Evolutionary conservation across 1,140 invertebrate species (phyloP).

Genomic region (Hylyphantes graminicola): DNA sequence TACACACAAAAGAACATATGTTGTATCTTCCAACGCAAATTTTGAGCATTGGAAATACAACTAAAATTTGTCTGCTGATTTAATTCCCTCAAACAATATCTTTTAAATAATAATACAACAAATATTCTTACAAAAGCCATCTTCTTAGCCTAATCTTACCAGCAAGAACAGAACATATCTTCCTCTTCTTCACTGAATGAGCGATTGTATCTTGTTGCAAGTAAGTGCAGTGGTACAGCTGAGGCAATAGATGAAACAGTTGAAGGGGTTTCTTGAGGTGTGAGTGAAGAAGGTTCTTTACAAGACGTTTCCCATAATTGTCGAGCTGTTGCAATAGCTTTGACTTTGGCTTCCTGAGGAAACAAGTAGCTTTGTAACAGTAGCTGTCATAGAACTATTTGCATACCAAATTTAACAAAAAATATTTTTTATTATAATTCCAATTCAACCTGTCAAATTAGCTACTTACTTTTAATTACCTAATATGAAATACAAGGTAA

Average conservation of each 20-base stretch:
- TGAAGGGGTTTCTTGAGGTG: conserved; percentile 31
- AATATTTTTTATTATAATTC: too few relatives aligned
- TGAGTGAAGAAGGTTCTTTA: conserved; percentile 41
- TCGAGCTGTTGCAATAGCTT: conserved; percentile 54
- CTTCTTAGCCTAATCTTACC: conserved; percentile 3
- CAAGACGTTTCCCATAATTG: conserved; percentile 45
- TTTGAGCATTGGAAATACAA: too few relatives aligned
- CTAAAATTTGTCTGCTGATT: neutral
- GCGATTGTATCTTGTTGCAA: conserved; percentile 42
- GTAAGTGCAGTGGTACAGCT: conserved; percentile 51
- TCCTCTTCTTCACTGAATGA: conserved; percentile 59
- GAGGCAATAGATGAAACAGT: conserved; percentile 49
- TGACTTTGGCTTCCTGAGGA: conserved; percentile 45
- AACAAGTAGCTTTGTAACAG: too few relatives aligned
- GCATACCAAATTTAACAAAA: too few relatives aligned
- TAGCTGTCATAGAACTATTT: too few relatives aligned
- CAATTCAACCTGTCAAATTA: too few relatives aligned
- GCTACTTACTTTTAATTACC: too few relatives aligned
- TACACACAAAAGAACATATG: too few relatives aligned
- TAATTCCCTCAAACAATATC: neutral
- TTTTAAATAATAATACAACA: neutral
- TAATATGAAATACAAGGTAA: too few relatives aligned
- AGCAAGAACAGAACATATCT: conserved; percentile 54
- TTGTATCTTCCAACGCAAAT: too few relatives aligned
- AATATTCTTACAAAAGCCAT: too few relatives aligned